Evolutionary conservation across 2,797 vertebrate genomes (phyloP).

Genomic region (Microhierax caerulescens): DNA sequence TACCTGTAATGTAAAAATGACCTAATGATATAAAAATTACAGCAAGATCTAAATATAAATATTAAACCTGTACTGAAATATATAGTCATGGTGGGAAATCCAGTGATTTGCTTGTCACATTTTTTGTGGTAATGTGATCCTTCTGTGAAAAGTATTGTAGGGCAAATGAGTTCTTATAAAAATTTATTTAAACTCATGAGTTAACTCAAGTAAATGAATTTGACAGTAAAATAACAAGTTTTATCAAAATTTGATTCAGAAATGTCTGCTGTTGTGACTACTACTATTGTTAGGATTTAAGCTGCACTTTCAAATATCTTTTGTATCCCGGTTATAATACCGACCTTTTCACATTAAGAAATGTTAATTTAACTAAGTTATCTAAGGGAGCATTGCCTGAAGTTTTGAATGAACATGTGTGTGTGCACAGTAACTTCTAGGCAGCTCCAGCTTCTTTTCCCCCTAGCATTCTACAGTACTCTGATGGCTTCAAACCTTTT

Average conservation of each 20-base stretch:
- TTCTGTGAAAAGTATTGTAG: background rate
- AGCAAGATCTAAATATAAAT: background rate
- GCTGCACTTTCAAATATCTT: background rate
- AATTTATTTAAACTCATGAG: background rate
- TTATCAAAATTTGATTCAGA: background rate
- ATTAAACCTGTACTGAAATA: background rate
- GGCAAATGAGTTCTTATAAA: background rate
- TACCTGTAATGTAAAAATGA: background rate
- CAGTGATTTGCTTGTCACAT: background rate
- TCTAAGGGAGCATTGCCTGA: background rate
- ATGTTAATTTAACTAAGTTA: background rate
- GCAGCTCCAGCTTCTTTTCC: background rate
- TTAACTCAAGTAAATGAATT: background rate
- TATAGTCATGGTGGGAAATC: fast-evolving
- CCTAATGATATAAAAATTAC: background rate
- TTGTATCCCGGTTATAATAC: background rate
- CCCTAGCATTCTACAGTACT: background rate
- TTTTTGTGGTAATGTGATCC: background rate
- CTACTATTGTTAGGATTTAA: background rate
- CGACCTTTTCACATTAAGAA: background rate
- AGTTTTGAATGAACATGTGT: background rate
- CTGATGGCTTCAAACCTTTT: background rate
- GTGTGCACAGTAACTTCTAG: background rate
- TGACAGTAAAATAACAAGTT: background rate
- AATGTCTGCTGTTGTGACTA: background rate